Evolutionary conservation across 1,140 invertebrate species (phyloP), one percentile per base, ranked within the genome.

Genomic region (Plutomurus gul): DNA sequence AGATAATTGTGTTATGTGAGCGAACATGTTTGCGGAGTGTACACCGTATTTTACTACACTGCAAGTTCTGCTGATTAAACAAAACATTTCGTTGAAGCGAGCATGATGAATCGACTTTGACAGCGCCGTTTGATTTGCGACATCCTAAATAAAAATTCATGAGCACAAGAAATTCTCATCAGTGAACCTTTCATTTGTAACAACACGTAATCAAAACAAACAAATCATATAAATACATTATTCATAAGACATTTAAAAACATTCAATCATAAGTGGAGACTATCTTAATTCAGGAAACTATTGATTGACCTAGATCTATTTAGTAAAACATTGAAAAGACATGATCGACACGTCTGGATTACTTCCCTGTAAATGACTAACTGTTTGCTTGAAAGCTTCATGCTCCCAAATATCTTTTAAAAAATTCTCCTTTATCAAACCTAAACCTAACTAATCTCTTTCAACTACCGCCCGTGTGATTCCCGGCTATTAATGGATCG

Each of bases 111-210:
- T 27, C 36, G 56, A 65, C 30, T 60, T 60, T 60, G 51, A 27
- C 25, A 16, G 51, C 51, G 51, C 25, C 51, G 51, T 33, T n/a
- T 60, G 51, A 30, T 60, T 60, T 60, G 51, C 27, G 33, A 60
- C 11, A n/a, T 60, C 51, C 51, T 60, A 60, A 60, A 60, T n/a
- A 1, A 60, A 60, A 60, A 60, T 60, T 60, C 51, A 60, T 33
- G 51, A 60, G 51, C 27, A 60, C 25, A 60, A 60, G 51, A 60
- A 60, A 60, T 30, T 56, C 1, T 22, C n/a, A 60, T 60, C 51
- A 60, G 25, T 33, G 25, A 60, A 16, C n/a, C 8, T 6, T 49
- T 18, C 46, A 49, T n/a, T n/a, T n/a, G 51, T 5, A 60, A 49
- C 1, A n/a, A 49, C 18, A 13, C 43, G 20, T 18, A 60, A 60